phyloP scores from a whole-genome alignment of 2,888 invertebrate species.

The Chouioia cunea region DNA sequence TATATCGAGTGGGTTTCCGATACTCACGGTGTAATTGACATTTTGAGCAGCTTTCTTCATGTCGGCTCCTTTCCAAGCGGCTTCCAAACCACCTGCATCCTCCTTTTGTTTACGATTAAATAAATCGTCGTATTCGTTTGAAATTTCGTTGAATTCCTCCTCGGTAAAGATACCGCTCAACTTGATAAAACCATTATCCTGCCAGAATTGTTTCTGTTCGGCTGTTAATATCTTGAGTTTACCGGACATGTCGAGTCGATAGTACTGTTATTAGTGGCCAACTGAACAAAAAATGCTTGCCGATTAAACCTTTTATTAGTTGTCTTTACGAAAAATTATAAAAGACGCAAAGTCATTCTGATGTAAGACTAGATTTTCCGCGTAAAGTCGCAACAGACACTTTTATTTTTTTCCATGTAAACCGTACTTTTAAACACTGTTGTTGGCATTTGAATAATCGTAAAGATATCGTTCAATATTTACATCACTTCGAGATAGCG shows the following conservation, averaged over 20 bases:
- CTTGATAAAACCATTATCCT: conserved; percentile 72
- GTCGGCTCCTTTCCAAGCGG: conserved; percentile 72
- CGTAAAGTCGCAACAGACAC: too few species aligned
- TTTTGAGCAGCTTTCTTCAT: conserved; percentile 64
- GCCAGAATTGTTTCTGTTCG: conserved; percentile 70
- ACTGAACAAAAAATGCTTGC: conserved; percentile 10
- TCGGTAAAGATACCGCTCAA: conserved; percentile 68
- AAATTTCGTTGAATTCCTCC: conserved; percentile 69
- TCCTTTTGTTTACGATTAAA: conserved; percentile 69
- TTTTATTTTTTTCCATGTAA: too few species aligned
- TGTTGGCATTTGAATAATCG: too few species aligned
- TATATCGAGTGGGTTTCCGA: background rate
- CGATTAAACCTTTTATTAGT: conserved; percentile 22
- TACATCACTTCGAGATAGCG: too few species aligned
- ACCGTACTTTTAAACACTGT: too few species aligned
- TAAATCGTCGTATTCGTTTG: conserved; percentile 70
- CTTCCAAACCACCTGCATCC: conserved; percentile 69
- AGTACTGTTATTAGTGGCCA: background rate
- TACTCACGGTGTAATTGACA: conserved; percentile 60
- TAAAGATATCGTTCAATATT: too few species aligned
- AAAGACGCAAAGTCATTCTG: conserved; percentile 21
- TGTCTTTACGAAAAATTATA: background rate
- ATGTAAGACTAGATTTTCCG: background rate
- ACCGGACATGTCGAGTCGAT: conserved; percentile 50
- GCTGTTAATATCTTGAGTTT: conserved; percentile 63